Conservation (phyloP, 2,888 invertebrate species). For the Cheilosia vulpina region DNA sequence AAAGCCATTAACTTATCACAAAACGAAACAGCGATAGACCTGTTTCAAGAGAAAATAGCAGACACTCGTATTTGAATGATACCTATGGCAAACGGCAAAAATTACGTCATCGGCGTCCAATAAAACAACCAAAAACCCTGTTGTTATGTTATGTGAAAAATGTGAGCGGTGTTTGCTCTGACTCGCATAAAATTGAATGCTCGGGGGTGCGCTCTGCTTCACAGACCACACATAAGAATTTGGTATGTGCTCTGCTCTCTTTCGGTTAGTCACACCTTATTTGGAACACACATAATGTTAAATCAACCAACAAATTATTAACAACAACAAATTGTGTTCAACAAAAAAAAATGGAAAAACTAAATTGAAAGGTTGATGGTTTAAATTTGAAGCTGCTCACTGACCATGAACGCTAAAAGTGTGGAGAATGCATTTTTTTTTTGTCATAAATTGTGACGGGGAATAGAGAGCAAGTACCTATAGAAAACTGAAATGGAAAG, state of each 20-base stretch:
- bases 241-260: conserved; percentile 9
- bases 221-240: no score
- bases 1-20: not conserved
- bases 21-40: conserved; percentile 49
- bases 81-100: conserved; percentile 30
- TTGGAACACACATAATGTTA: conserved; percentile 46
- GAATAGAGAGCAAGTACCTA: not conserved
- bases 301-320: conserved; percentile 56
- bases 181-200: conserved; percentile 20
- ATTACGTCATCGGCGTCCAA: conserved; percentile 68
- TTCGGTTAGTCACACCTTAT: conserved; percentile 60
- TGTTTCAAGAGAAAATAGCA: conserved; percentile 13
- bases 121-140: conserved; percentile 47
- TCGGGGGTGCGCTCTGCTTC: conserved; percentile 2
- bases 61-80: conserved; percentile 2
- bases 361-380: conserved; percentile 42
- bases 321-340: no score
- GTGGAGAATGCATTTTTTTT: conserved; percentile 18
- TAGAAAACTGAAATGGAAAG: not conserved
- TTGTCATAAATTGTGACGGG: not conserved
- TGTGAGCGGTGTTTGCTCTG: conserved; percentile 1
- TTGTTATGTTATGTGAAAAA: conserved; percentile 32
- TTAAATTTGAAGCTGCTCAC: conserved; percentile 26
- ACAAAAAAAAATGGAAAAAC: conserved; percentile 8
- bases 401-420: conserved; percentile 66